Evolutionary conservation across 2,113 vertebrate species (phyloP), one percentile per base, ranked within the genome.

Genomic region (Hyperoodon ampullatus): DNA sequence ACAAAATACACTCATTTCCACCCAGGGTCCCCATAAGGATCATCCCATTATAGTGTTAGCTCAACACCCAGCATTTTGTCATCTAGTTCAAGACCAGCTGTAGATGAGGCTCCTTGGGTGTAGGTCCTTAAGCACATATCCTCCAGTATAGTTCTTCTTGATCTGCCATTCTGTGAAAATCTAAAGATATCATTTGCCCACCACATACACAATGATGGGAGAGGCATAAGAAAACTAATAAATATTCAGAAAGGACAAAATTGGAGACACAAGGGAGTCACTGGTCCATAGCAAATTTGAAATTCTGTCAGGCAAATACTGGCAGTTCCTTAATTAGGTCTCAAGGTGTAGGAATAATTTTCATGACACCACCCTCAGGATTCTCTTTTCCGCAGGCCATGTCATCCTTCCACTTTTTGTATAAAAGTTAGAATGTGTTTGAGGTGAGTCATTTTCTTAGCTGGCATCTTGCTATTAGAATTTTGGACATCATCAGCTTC

Each of bases 1-100:
- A 13, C 1, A 39, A 53, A 63, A 14, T 24, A 65, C 0, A 35
- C 11, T 55, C 0, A 68, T 39, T 18, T 23, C 0, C 5, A 33
- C 19, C 4, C 14, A 81, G 26, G 2, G 6, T 58, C 26, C 30
- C 19, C 15, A 2, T 26, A 61, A 30, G 33, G 1, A n/a, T 66
- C 18, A 47, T n/a, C 3, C 6, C 11, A 47, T 30, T 78, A 28
- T 8, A 28, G 24, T 61, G 3, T 70, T 44, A 44, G 13, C 16
- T 75, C 18, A 39, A 24, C 66, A 14, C 47, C 21, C 15, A 80
- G 10, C 19, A 11, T 91, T 30, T 72, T 21, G 2, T 19, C 11
- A n/a, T 21, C 11, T 3, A 50, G 16, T 39, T 42, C 30, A 88
- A 66, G n/a, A 71, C 4, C 4, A 80, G 21, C 1, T 44, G 12